Conservation (phyloP, 2,888 invertebrate species). For the Oscheius sp. region DNA sequence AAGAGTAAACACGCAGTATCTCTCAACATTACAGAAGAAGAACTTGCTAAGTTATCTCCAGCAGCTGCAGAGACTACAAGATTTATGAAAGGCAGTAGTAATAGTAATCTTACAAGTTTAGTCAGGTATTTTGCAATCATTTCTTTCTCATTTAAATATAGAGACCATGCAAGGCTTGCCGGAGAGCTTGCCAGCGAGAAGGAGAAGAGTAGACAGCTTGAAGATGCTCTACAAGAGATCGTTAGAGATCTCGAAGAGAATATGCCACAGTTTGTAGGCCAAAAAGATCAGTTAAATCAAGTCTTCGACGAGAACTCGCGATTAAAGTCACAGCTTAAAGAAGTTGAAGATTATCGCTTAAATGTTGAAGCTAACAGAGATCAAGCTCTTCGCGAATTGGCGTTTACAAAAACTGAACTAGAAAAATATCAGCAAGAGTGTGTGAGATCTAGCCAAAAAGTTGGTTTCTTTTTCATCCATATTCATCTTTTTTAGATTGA, state of each 20-base stretch:
- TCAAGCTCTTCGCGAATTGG: conserved; percentile 51
- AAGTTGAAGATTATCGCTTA: conserved; percentile 36
- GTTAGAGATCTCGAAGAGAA: conserved; percentile 46
- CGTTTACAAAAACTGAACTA: conserved; percentile 59
- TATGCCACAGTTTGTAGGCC: conserved; percentile 38
- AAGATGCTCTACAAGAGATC: conserved; percentile 54
- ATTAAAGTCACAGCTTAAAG: conserved; percentile 37
- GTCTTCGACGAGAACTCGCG: conserved; percentile 34
- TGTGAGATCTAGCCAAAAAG: neutral
- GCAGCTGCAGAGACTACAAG: conserved; percentile 61
- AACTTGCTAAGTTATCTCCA: conserved; percentile 54
- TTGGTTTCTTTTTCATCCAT: neutral
- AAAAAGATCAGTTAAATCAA: conserved; percentile 37
- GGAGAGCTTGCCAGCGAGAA: conserved; percentile 52
- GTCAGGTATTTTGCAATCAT: conserved; percentile 34
- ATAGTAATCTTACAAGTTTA: conserved; percentile 54
- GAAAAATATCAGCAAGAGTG: conserved; percentile 56
- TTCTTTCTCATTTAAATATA: conserved; percentile 13
- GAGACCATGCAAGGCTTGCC: conserved; percentile 56
- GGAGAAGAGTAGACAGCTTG: conserved; percentile 45
- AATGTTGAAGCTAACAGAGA: conserved; percentile 38
- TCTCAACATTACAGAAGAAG: conserved; percentile 51
- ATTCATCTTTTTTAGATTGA: conserved; percentile 15
- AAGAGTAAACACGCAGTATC: conserved; percentile 47
- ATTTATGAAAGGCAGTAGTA: conserved; percentile 55